These are phyloP conservation scores for Episyrphus balteatus DNA, from an alignment of 1,140 invertebrate genomes.

Conservation along the genomic window DNA sequence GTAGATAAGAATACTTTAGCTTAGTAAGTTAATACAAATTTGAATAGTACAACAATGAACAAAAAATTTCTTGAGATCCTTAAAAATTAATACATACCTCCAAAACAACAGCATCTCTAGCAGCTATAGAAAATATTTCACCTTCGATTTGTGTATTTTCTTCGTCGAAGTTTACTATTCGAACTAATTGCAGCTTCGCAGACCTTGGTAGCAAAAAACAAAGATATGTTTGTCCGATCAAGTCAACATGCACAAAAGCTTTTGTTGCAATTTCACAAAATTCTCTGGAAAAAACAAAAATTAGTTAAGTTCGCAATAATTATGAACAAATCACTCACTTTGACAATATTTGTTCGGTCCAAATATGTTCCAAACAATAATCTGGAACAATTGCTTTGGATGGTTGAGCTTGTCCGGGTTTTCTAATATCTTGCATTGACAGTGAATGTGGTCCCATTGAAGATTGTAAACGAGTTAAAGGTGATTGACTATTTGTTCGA, in stretches of 20 bases:
- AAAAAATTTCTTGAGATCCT: no score
- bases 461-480: slow-evolving; percentile 25
- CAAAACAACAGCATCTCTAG: slow-evolving; percentile 72
- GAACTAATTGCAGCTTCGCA: slow-evolving; percentile 57
- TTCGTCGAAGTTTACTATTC: slow-evolving; percentile 59
- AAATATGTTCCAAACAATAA: slow-evolving; percentile 77
- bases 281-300: slow-evolving; percentile 21
- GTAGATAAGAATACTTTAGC: no score
- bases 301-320: neutral
- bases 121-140: slow-evolving; percentile 54
- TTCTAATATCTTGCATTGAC: slow-evolving; percentile 31
- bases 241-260: slow-evolving; percentile 69
- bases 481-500: slow-evolving; percentile 20
- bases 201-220: slow-evolving; percentile 64
- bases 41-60: no score
- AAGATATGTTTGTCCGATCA: slow-evolving; percentile 71
- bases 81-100: slow-evolving; percentile 40
- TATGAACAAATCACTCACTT: slow-evolving; percentile 15
- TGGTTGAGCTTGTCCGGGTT: slow-evolving; percentile 31
- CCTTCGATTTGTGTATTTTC: slow-evolving; percentile 58
- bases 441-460: slow-evolving; percentile 22
- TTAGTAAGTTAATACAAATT: no score
- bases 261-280: slow-evolving; percentile 50
- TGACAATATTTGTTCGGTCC: slow-evolving; percentile 61
- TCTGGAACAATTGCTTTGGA: slow-evolving; percentile 68